Evolutionary conservation across 2,797 vertebrate species (phyloP), one percentile per base, ranked within the genome.

Genomic region (Thaleichthys pacificus): DNA sequence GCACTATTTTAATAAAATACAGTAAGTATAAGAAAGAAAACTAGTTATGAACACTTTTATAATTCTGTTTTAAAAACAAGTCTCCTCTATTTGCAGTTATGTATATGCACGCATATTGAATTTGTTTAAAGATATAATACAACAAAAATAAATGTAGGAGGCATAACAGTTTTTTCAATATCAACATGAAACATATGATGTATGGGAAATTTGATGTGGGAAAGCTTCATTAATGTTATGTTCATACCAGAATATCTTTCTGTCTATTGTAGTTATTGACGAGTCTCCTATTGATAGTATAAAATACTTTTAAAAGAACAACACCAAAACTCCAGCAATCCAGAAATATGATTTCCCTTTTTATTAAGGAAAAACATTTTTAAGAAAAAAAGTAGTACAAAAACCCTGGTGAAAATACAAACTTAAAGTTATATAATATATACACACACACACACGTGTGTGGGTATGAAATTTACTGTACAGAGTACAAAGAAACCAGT

Each of bases 331-430:
- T 17, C 3, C 15, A 51, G 15, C 9, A 67, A 28, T 60, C n/a
- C 21, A 71, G 24, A 6, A 71, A 80, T 70, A 84, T 69, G 71
- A 85, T 79, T 83, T 73, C 78, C 65, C 78, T 78, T 91, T 56
- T 91, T 89, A 90, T 86, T 91, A 77, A 85, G 82, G 66, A 74
- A 79, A 74, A 72, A 72, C 69, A n/a, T 21, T 75, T 62, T 17
- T 28, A 19, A 80, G 75, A 77, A 24, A 77, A 62, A 19, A 63
- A 42, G 69, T 81, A 84, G 69, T 84, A 86, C 87, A 83, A 84
- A 73, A 80, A 83, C 32, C 30, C 28, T 62, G 42, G 73, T 56
- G 73, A 70, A 67, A 69, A 69, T 64, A 70, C 38, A 70, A 77
- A 74, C 38, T 68, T 8, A 38, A 63, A 88, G 85, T 47, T 12